Base-by-base conservation (phyloP, 2,888 invertebrate genomes). In the Chymomyza caudatula region DNA sequence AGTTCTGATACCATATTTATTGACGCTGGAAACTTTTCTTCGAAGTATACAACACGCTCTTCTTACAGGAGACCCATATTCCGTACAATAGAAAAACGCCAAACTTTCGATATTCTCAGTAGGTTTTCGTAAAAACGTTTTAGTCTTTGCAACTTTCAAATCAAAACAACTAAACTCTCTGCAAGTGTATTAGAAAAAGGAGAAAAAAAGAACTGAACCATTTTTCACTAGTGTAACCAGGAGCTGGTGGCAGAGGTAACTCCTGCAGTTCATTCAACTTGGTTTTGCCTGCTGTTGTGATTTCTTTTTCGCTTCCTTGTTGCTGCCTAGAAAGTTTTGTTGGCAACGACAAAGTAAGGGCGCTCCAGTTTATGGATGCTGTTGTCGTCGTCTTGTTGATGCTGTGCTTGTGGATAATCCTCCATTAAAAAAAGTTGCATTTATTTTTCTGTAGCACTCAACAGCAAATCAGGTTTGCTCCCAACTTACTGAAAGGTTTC, bases 331-430 rank as follows among this genome's bases (percentile, higher is more conserved):
- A 74, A 74, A 74, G 74, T 74, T 37, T 74, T 74, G 74, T 74
- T 74, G 74, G 69, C 72, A 74, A 74, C 74, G 54, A 19, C 69
- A 74, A 74, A 76, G 71, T 74, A 80, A 80, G 81, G 78, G 78
- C 78, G 74, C 81, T 74, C 76, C 74, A 81, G 82, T 75, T 81
- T 82, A 79, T 78, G 79, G 75, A 81, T 81, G 57, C 15, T 62
- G 61, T 51, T 62, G 63, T 43, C 63, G 54, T 58, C 47, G 49
- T 61, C 8, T 37, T 54, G 49, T 20, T 65, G 69, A 49, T 69
- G 67, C 65, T 60, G 63, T 64, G 65, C 63, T 49, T 62, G 67
- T 72, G 74, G 76, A 82, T 80, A 79, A 80, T 80, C 80, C 83
- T 79, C 75, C 69, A 82, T 82, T 79, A 73, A 82, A 79, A 63